These are phyloP conservation scores for Athalia rosae DNA, from an alignment of 2,888 invertebrate species.

Conservation along the genomic window DNA sequence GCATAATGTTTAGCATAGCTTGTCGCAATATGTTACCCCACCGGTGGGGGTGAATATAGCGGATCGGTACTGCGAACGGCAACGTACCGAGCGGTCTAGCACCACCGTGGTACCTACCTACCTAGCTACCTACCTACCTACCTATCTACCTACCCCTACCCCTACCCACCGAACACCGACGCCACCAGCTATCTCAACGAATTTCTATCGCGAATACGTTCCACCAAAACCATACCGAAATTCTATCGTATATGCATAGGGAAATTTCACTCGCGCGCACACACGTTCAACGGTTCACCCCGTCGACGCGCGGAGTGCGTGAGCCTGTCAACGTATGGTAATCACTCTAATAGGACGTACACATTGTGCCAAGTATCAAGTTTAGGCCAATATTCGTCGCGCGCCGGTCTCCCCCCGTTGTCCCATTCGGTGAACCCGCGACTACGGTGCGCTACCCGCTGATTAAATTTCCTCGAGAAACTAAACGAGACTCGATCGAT, in stretches of 20 bases:
- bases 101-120: too few species aligned
- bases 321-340: conserved; percentile 71
- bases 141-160: too few species aligned
- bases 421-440: not conserved
- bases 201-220: too few species aligned
- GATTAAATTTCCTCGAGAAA: not conserved
- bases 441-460: not conserved
- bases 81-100: too few species aligned
- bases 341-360: conserved; percentile 70
- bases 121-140: too few species aligned
- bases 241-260: too few species aligned
- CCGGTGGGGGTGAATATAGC: conserved; percentile 41
- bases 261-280: not conserved
- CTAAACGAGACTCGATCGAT: not conserved
- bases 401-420: not conserved
- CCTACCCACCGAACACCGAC: too few species aligned
- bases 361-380: conserved; percentile 42
- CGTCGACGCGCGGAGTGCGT: conserved; percentile 19
- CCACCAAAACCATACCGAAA: too few species aligned
- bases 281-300: not conserved
- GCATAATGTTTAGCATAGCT: conserved; percentile 70
- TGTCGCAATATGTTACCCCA: conserved; percentile 69
- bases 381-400: conserved; percentile 29
- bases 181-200: too few species aligned
- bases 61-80: conserved; percentile 30